Percentiles rank a stretch among this genome's conserved stretches.
phyloP scores from a whole-genome alignment of 1,140 invertebrate genomes.

The Danaus plexippus region DNA sequence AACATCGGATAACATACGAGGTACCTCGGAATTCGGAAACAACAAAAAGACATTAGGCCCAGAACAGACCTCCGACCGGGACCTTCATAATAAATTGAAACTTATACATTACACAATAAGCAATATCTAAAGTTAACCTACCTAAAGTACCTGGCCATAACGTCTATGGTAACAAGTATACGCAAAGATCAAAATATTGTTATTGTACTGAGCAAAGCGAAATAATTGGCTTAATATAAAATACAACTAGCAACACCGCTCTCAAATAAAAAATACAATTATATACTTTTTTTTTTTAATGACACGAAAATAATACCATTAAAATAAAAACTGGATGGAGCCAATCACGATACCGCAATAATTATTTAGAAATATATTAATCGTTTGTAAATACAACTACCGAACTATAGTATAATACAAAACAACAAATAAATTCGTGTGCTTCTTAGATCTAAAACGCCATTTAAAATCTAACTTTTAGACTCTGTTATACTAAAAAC shows the following conservation, averaged over 20 bases:
- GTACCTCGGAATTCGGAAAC: constrained; percentile 27
- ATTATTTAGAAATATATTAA: constrained; percentile 55
- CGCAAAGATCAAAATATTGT: constrained; percentile 36
- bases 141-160: constrained; percentile 64
- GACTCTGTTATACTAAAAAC: constrained; percentile 36
- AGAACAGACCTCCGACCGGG: constrained; percentile 29
- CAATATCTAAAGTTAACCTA: constrained; percentile 49
- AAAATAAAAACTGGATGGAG: constrained; percentile 39
- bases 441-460: constrained; percentile 61
- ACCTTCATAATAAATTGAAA: constrained; percentile 34
- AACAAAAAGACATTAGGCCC: constrained; percentile 44
- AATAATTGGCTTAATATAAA: constrained; percentile 30
- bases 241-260: constrained; percentile 29
- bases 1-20: constrained; percentile 36
- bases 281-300: constrained; percentile 4
- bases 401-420: constrained; percentile 60
- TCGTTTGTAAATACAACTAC: constrained; percentile 54
- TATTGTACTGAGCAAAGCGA: constrained; percentile 57
- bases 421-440: constrained; percentile 69
- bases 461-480: constrained; percentile 47
- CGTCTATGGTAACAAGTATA: constrained; percentile 65
- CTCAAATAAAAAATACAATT: constrained; percentile 13
- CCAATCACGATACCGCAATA: constrained; percentile 32
- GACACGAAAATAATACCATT: constrained; percentile 12
- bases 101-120: constrained; percentile 53